phyloP scores from a whole-genome alignment of 2,888 invertebrate species.

The Agonopterix arenella region DNA sequence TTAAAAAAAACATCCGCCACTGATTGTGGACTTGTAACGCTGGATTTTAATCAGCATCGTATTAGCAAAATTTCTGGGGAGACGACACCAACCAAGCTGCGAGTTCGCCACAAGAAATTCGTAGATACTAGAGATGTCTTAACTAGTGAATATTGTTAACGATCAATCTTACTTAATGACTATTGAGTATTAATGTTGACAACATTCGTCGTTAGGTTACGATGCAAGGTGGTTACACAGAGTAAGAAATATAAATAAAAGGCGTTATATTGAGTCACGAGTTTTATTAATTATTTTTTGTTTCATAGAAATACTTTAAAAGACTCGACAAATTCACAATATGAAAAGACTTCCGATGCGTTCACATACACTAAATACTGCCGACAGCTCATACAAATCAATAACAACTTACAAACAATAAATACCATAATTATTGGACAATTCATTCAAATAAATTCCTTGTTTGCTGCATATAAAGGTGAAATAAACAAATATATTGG shows the following conservation, averaged over 20 bases:
- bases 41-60: too few relatives aligned
- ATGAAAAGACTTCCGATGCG: conserved; percentile 64
- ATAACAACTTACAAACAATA: conserved; percentile 66
- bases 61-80: too few relatives aligned
- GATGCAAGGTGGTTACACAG: too few relatives aligned
- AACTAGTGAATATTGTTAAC: too few relatives aligned
- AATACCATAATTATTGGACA: conserved; percentile 67
- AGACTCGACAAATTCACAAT: conserved; percentile 72
- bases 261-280: conserved; percentile 49
- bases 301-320: conserved; percentile 75
- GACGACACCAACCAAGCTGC: too few relatives aligned
- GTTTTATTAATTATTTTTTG: conserved; percentile 59
- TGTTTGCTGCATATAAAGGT: conserved; percentile 31
- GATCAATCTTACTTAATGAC: too few relatives aligned
- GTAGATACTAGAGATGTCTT: too few relatives aligned
- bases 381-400: conserved; percentile 62
- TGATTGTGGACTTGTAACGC: too few relatives aligned
- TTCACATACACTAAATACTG: conserved; percentile 62
- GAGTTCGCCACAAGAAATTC: too few relatives aligned
- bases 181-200: too few relatives aligned
- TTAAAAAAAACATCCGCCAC: too few relatives aligned
- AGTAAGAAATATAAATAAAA: conserved; percentile 36
- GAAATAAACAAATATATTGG: conserved; percentile 32
- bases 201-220: too few relatives aligned
- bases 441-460: conserved; percentile 64